Conservation (phyloP, 2,888 invertebrate genomes). For the Chymomyza amoena region DNA sequence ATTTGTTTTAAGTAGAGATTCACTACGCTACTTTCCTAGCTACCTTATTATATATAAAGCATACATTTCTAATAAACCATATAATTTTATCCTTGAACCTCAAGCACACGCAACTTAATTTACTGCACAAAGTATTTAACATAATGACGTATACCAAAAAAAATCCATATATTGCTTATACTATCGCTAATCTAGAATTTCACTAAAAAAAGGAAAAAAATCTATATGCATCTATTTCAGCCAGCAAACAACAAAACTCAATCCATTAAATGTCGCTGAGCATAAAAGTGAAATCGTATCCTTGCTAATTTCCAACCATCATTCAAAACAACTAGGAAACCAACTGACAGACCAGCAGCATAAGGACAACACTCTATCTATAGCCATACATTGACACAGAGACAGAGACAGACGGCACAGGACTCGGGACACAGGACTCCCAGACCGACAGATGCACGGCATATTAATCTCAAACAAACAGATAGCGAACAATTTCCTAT, state of each 20-base stretch:
- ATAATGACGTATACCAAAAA: no score
- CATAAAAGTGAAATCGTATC: slow-evolving; percentile 72
- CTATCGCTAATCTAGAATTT: not conserved
- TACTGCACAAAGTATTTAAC: no score
- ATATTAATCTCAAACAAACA: slow-evolving; percentile 77
- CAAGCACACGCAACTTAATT: no score
- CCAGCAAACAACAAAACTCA: slow-evolving; percentile 7
- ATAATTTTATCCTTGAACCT: no score
- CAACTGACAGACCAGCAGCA: slow-evolving; percentile 36
- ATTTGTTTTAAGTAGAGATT: no score
- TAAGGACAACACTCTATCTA: not conserved
- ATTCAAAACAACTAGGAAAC: slow-evolving; percentile 49
- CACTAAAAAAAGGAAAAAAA: not conserved
- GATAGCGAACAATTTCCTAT: slow-evolving; percentile 66
- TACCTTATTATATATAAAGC: no score
- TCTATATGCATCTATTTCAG: slow-evolving; percentile 36
- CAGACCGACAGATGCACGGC: slow-evolving; percentile 74
- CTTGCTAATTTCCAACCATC: slow-evolving; percentile 73
- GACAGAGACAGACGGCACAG: no score
- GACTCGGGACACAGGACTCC: slow-evolving; percentile 30
- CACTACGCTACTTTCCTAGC: no score
- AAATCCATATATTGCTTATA: not conserved
- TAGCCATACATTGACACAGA: not conserved
- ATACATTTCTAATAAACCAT: no score
- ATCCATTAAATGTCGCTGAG: slow-evolving; percentile 27